A percentile compares a stretch with the other conserved stretches of the same genome.
Evolutionary conservation across 2,888 invertebrate species (phyloP).

Genomic region (Coelogynopora nodosa): DNA sequence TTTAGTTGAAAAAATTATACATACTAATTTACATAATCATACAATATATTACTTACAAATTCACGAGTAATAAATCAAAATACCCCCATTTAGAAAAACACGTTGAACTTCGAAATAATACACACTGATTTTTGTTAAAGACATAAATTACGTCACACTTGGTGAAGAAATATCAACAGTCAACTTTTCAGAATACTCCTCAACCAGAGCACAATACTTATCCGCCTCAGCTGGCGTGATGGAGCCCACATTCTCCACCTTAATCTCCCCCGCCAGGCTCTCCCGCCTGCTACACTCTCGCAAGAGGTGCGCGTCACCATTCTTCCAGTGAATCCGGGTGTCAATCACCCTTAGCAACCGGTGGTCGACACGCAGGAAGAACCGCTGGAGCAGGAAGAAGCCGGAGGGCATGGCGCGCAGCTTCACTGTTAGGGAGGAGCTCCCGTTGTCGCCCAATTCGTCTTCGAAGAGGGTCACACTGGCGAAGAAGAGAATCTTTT

Average conservation of each 20-base stretch:
- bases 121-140: neutral
- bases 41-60: neutral
- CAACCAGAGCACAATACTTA: neutral
- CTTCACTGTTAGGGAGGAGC: constrained; percentile 82
- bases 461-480: constrained; percentile 92
- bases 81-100: too few species aligned
- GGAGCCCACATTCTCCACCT: neutral
- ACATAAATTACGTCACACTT: neutral
- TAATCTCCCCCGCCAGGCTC: constrained; percentile 49
- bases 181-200: neutral
- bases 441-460: constrained; percentile 94
- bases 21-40: neutral
- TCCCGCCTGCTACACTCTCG: constrained; percentile 15
- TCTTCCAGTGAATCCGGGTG: constrained; percentile 43
- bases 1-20: too few species aligned
- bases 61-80: neutral
- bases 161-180: neutral
- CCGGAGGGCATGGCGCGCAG: constrained; percentile 93
- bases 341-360: constrained; percentile 67
- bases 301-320: constrained; percentile 30
- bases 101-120: too few species aligned
- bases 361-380: constrained; percentile 87
- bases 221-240: neutral
- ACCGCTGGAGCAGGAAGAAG: constrained; percentile 82
- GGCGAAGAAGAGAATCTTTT: constrained; percentile 87